phyloP scores from a whole-genome alignment of 2,888 invertebrate genomes.

The Malacosoma neustria region DNA sequence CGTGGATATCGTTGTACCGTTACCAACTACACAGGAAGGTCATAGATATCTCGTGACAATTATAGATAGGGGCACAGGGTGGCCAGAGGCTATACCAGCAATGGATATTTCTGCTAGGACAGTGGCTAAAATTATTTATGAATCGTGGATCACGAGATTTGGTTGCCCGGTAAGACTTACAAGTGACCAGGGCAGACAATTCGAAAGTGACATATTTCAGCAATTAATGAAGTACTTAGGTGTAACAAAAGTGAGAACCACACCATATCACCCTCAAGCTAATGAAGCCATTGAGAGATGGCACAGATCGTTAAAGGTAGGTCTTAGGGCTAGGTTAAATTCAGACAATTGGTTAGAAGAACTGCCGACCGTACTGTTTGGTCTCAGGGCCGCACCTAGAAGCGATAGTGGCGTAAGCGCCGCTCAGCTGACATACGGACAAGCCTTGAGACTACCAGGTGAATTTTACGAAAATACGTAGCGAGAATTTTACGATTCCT shows the following conservation, averaged over 20 bases:
- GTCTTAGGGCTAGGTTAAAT: conserved; percentile 8
- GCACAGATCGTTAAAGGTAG: conserved; percentile 14
- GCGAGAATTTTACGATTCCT: too few relatives aligned
- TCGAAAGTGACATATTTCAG: conserved; percentile 13
- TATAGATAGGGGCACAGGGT: conserved; percentile 15
- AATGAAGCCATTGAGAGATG: conserved; percentile 14
- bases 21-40: conserved; percentile 10
- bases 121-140: conserved; percentile 12
- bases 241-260: conserved; percentile 9
- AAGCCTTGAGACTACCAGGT: conserved; percentile 9
- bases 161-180: conserved; percentile 11
- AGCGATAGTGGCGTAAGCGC: conserved; percentile 5
- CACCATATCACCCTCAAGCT: conserved; percentile 2
- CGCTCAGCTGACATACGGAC: background rate
- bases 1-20: conserved; percentile 15
- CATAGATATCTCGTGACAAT: conserved; percentile 15
- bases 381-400: conserved; percentile 8
- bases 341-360: conserved; percentile 5
- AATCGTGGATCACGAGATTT: conserved; percentile 11
- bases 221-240: conserved; percentile 11
- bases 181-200: conserved; percentile 14
- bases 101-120: conserved; percentile 10
- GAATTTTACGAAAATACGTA: conserved; percentile 1
- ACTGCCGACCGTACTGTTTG: conserved; percentile 10
- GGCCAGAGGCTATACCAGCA: conserved; percentile 14